Evolutionary conservation across 2,888 invertebrate genomes (phyloP).

Genomic region (Xanthorhoe designata): DNA sequence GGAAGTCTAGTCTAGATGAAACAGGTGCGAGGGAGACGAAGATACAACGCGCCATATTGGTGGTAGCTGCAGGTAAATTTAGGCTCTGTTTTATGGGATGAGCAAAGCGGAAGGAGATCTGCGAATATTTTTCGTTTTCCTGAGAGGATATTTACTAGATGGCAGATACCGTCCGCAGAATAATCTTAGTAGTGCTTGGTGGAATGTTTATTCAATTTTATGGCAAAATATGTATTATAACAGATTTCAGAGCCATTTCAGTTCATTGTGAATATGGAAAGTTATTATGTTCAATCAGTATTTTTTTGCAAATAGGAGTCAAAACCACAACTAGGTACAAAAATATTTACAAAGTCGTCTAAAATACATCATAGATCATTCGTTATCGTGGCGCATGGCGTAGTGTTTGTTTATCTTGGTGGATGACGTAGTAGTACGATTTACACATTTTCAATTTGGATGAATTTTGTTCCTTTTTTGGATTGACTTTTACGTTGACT

Average conservation of each 20-base stretch:
- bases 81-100: conserved; percentile 11
- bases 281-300: no score
- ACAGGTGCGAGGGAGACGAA: conserved; percentile 34
- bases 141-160: not conserved
- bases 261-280: no score
- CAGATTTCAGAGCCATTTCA: no score
- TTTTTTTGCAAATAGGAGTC: no score
- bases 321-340: no score
- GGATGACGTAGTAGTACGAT: not conserved
- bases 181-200: no score
- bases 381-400: not conserved
- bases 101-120: conserved; percentile 14
- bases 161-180: no score
- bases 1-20: conserved; percentile 34
- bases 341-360: no score
- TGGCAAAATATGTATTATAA: no score
- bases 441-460: not conserved
- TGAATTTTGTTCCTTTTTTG: no score
- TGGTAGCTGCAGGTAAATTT: conserved; percentile 21
- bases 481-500: no score
- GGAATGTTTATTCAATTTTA: no score
- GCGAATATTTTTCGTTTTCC: not conserved
- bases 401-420: not conserved
- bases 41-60: conserved; percentile 17
- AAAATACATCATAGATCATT: not conserved